These are phyloP conservation scores for Holacanthella duospinosa DNA, from an alignment of 2,888 invertebrate species.

Conservation along the genomic window DNA sequence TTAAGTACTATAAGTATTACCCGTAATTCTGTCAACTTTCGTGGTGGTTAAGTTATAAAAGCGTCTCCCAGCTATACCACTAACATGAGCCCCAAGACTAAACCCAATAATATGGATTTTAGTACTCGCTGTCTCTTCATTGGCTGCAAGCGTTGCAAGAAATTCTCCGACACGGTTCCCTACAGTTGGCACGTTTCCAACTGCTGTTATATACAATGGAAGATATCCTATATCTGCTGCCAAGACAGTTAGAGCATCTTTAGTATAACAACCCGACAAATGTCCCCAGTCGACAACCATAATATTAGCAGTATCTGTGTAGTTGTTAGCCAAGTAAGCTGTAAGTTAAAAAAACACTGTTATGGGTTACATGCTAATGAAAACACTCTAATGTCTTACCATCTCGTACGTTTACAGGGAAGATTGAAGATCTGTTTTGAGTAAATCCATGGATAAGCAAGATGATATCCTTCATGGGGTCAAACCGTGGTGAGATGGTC, in stretches of 20 bases:
- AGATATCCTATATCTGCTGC: not conserved
- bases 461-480: no score
- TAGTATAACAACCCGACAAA: no score
- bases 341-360: no score
- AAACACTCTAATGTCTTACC: no score
- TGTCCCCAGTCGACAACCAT: constrained; percentile 1
- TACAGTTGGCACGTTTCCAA: not conserved
- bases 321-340: not conserved
- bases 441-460: no score
- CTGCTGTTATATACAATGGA: not conserved
- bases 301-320: not conserved
- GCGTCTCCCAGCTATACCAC: not conserved
- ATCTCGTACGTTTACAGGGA: no score
- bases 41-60: not conserved
- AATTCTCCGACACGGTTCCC: constrained; percentile 1
- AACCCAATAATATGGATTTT: constrained; percentile 2
- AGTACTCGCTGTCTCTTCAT: not conserved
- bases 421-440: no score
- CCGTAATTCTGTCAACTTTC: not conserved
- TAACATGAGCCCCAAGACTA: not conserved
- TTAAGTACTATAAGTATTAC: not conserved
- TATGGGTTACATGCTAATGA: no score
- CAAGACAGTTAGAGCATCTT: no score
- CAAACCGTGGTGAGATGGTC: no score
- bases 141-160: not conserved